A percentile compares a stretch with the other conserved stretches of the same genome.
phyloP scores from a whole-genome alignment of 2,888 invertebrate genomes.

The Cephus pygmeus region DNA sequence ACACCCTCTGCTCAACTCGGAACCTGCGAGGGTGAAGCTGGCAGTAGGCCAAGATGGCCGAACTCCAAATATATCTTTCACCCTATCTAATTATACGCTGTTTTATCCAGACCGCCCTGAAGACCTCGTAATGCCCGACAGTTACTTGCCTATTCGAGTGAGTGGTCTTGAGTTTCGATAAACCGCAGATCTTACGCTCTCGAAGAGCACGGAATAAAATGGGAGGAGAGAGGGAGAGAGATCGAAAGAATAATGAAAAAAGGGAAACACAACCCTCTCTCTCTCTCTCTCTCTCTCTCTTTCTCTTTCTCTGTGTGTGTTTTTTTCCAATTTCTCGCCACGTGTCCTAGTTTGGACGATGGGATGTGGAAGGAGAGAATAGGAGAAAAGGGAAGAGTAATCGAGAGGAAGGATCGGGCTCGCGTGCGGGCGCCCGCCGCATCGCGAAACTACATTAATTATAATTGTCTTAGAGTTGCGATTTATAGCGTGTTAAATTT shows the following conservation, averaged over 20 bases:
- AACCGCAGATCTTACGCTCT: slow-evolving; percentile 39
- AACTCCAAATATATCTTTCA: slow-evolving; percentile 65
- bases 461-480: slow-evolving; percentile 18
- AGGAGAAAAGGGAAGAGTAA: not conserved
- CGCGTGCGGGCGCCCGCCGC: not conserved
- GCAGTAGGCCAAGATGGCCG: slow-evolving; percentile 61
- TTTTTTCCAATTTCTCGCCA: not conserved
- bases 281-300: not conserved
- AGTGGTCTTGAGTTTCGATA: slow-evolving; percentile 50
- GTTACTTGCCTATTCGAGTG: slow-evolving; percentile 53
- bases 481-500: slow-evolving; percentile 5
- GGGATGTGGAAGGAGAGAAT: too few species aligned
- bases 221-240: slow-evolving; percentile 1
- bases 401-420: slow-evolving; percentile 16
- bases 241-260: not conserved
- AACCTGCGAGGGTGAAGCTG: slow-evolving; percentile 42
- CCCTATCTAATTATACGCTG: slow-evolving; percentile 65
- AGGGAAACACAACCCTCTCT: not conserved
- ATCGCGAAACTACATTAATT: slow-evolving; percentile 8
- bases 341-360: too few species aligned
- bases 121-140: slow-evolving; percentile 56
- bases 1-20: slow-evolving; percentile 8
- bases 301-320: not conserved
- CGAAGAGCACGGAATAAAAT: slow-evolving; percentile 10
- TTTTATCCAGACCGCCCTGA: slow-evolving; percentile 62